Evolutionary conservation across 1,140 invertebrate genomes (phyloP).

Genomic region (Vanessa tameamea): DNA sequence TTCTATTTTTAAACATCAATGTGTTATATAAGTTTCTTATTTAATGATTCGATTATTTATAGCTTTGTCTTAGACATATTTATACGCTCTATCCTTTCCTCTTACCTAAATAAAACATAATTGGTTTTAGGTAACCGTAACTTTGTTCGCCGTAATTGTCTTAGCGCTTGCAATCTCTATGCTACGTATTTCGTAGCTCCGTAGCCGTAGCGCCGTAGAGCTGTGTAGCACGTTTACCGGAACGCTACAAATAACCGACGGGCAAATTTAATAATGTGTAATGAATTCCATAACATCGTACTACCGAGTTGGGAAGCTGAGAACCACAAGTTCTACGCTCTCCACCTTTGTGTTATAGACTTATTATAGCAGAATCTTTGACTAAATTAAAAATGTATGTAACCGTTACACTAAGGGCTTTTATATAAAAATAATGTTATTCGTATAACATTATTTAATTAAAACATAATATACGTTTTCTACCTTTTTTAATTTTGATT

Average conservation of each 20-base stretch:
- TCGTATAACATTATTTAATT: too few species aligned
- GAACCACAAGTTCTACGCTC: slow-evolving; percentile 22
- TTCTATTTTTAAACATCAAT: too few species aligned
- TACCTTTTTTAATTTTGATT: too few species aligned
- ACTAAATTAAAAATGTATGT: not conserved
- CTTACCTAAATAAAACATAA: slow-evolving; percentile 1
- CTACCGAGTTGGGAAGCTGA: slow-evolving; percentile 19
- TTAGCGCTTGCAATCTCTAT: slow-evolving; percentile 32
- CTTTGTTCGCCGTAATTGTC: slow-evolving; percentile 32
- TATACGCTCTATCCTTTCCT: not conserved
- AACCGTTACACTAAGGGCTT: not conserved
- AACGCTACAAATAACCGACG: slow-evolving; percentile 32
- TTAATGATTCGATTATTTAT: too few species aligned
- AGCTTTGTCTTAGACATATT: too few species aligned
- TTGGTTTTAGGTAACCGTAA: slow-evolving; percentile 21
- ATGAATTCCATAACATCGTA: slow-evolving; percentile 35
- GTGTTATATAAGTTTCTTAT: too few species aligned
- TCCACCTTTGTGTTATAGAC: slow-evolving; percentile 20
- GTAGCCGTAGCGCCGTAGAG: slow-evolving; percentile 23
- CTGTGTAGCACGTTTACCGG: slow-evolving; percentile 22
- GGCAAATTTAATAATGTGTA: slow-evolving; percentile 37
- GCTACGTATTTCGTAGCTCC: slow-evolving; percentile 33
- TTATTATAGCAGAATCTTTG: slow-evolving; percentile 15
- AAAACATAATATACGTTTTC: too few species aligned
- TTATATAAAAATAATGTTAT: too few species aligned